Evolutionary conservation across 2,888 invertebrate species (phyloP).

Genomic region (Buathra laborator): DNA sequence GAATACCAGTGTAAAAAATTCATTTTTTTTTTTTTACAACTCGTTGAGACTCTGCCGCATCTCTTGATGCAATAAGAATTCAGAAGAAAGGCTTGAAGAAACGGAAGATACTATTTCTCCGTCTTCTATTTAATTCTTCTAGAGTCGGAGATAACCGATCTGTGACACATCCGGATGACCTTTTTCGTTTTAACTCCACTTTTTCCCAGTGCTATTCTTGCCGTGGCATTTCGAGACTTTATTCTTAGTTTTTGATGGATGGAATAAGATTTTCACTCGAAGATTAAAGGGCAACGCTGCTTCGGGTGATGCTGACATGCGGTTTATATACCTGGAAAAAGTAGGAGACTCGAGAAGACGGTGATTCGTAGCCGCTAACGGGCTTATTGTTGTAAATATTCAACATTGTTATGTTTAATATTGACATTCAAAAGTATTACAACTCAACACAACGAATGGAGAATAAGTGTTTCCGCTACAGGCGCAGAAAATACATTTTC

Average conservation of each 20-base stretch:
- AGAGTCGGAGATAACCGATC: not conserved
- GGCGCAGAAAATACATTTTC: too few relatives aligned
- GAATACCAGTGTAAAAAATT: too few relatives aligned
- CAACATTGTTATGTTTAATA: too few relatives aligned
- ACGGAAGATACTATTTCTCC: not conserved
- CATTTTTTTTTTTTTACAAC: too few relatives aligned
- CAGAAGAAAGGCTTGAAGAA: not conserved
- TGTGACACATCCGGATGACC: slow-evolving; percentile 57
- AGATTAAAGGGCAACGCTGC: slow-evolving; percentile 39
- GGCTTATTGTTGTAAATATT: too few relatives aligned
- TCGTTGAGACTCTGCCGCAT: not conserved
- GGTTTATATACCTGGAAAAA: slow-evolving; percentile 11
- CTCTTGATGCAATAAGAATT: not conserved
- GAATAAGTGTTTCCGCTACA: too few relatives aligned
- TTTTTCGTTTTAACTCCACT: slow-evolving; percentile 43
- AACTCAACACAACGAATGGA: too few relatives aligned
- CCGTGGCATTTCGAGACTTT: slow-evolving; percentile 13
- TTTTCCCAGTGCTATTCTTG: slow-evolving; percentile 41
- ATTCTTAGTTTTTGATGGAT: slow-evolving; percentile 53
- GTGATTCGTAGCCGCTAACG: not conserved
- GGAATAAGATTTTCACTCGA: slow-evolving; percentile 44
- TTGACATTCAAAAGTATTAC: too few relatives aligned
- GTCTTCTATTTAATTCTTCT: not conserved
- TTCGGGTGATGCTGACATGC: slow-evolving; percentile 14
- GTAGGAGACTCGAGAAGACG: slow-evolving; percentile 17